Conservation (phyloP, 2,888 invertebrate species). For the Tethea ocularis region DNA sequence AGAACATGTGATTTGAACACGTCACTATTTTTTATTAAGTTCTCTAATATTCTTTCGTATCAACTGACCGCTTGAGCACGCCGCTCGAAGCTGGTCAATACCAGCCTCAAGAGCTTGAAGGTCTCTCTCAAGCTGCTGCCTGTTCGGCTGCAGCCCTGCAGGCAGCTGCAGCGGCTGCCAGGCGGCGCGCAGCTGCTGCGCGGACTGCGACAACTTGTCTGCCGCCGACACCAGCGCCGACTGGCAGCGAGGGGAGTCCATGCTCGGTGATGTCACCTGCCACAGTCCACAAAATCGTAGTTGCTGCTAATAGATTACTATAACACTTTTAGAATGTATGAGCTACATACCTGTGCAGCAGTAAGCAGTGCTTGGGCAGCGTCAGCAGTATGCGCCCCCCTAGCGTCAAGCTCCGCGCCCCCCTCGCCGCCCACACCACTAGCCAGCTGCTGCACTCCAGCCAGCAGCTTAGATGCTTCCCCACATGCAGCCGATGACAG, state of each 20-base stretch:
- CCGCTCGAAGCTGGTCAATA: constrained; percentile 31
- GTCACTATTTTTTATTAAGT: neutral
- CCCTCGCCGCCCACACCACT: constrained; percentile 29
- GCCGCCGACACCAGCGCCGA: constrained; percentile 28
- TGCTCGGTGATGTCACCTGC: constrained; percentile 44
- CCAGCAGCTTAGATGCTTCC: constrained; percentile 42
- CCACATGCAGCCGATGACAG: constrained; percentile 45
- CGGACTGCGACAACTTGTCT: constrained; percentile 29
- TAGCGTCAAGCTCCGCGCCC: constrained; percentile 38
- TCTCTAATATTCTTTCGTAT: too few species aligned
- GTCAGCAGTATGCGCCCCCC: constrained; percentile 36
- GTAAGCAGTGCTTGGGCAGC: constrained; percentile 42
- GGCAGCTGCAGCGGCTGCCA: constrained; percentile 23
- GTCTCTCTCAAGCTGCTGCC: neutral
- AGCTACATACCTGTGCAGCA: constrained; percentile 41
- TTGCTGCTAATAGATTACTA: neutral
- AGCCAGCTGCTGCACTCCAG: constrained; percentile 42
- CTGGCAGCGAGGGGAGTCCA: constrained; percentile 37
- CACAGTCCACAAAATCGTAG: neutral
- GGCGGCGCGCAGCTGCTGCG: constrained; percentile 24
- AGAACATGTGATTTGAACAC: neutral
- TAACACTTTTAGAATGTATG: neutral
- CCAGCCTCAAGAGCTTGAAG: constrained; percentile 22
- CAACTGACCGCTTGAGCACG: constrained; percentile 17
- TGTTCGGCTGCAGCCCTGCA: constrained; percentile 8